phyloP scores from a whole-genome alignment of 2,113 vertebrate species.

The Psephotus haematonotus region DNA sequence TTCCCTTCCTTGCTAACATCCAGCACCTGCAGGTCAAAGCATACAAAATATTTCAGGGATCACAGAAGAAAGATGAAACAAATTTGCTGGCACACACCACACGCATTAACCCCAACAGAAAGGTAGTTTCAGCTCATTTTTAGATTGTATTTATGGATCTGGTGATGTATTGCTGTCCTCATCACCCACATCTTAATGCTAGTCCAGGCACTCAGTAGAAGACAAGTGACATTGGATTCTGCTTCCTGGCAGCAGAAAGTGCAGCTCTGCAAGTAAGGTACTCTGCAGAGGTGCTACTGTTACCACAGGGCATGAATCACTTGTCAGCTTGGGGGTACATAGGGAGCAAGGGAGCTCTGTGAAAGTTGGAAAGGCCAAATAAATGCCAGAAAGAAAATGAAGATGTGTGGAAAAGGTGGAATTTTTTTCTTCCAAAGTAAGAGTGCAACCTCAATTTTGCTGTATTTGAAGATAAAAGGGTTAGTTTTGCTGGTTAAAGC shows the following conservation, averaged over 20 bases:
- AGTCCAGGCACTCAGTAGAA: not conserved
- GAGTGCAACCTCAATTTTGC: not conserved
- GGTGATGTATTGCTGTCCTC: not conserved
- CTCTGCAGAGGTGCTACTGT: not conserved
- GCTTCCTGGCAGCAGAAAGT: not conserved
- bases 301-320: not conserved
- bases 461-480: not conserved
- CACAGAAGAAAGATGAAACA: not conserved
- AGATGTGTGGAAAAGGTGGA: not conserved
- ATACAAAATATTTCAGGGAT: not conserved
- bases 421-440: not conserved
- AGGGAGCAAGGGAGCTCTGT: not conserved
- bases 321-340: not conserved
- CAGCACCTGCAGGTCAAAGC: conserved; percentile 81
- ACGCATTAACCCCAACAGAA: not conserved
- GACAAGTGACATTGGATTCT: not conserved
- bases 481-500: not conserved
- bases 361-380: not conserved
- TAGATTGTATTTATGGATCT: not conserved
- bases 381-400: not conserved
- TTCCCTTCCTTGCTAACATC: conserved; percentile 93
- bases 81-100: not conserved
- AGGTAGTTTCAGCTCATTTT: not conserved
- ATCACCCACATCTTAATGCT: not conserved
- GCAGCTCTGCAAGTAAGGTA: accelerated